Evolutionary conservation across 2,113 vertebrate genomes (phyloP).

Genomic region (Empidonax traillii): DNA sequence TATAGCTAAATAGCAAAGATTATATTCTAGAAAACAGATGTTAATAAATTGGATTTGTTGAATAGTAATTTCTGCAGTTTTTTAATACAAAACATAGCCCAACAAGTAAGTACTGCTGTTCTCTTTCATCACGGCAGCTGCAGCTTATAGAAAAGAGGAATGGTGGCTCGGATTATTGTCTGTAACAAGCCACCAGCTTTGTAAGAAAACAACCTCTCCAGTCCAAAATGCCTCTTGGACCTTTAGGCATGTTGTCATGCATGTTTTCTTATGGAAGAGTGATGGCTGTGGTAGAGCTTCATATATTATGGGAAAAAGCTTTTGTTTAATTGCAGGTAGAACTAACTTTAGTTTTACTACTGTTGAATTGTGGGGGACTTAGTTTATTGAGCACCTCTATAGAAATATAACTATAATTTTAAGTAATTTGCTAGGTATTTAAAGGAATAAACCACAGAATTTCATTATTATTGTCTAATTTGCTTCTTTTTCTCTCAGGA

Average conservation of each 20-base stretch:
- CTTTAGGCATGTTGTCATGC: background rate
- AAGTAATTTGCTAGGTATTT: background rate
- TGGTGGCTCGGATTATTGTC: background rate
- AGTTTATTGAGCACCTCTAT: background rate
- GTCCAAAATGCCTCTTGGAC: background rate
- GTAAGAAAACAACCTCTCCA: background rate
- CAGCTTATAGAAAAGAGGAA: background rate
- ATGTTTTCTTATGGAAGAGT: background rate
- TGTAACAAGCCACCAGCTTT: background rate
- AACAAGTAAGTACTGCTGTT: background rate
- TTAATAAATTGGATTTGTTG: background rate
- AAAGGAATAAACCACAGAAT: background rate
- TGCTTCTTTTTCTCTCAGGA: constrained; percentile 73
- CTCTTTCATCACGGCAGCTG: background rate
- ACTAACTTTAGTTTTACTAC: background rate
- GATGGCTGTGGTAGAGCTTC: background rate
- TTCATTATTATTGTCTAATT: background rate
- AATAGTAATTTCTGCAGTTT: background rate
- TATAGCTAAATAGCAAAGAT: background rate
- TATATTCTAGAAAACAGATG: background rate
- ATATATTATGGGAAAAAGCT: background rate
- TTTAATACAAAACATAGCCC: background rate
- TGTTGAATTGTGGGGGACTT: background rate
- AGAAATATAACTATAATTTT: background rate
- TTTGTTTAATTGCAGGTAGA: background rate